Evolutionary conservation across 2,888 invertebrate genomes (phyloP), one percentile per base, ranked within the genome.

Genomic region (Noctua fimbriata): DNA sequence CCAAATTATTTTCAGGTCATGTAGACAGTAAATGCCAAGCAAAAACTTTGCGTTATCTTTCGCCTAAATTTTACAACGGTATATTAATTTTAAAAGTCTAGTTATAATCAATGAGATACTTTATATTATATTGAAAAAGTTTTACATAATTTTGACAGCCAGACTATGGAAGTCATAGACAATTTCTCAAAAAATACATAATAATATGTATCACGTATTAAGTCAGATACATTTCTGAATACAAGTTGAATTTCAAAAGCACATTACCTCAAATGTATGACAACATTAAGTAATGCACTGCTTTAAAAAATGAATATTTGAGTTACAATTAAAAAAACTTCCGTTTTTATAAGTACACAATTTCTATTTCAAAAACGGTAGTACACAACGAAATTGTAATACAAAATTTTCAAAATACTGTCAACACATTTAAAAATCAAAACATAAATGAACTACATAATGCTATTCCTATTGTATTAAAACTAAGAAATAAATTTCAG

Each of bases 171-270:
- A 41, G 28, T 9, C n/a, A 52, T 5, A 52, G 7, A 73, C 41
- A n/a, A 73, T 14, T 9, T 52, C 14, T 69, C 41, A 55, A 55
- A 69, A 78, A 49, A 44, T n/a, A 21, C 18, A 52, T 65, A 28
- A 5, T 36, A 44, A n/a, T n/a, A 73, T 69, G 16, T 69, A 41
- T 41, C 0, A 55, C 4, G 41, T 24, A 14, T 58, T 41, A 32
- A 12, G 2, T n/a, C 44, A 28, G 2, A 16, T n/a, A 78, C n/a
- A 24, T 24, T 79, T 79, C 47, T n/a, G n/a, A 49, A 72, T n/a
- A 49, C 12, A 67, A 7, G n/a, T 41, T 65, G 2, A 79, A 65
- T 70, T 71, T 55, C n/a, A 32, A 71, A 44, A 67, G 41, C 21
- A 4, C 49, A 36, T 10, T 36, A 18, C 24, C 47, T 70, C 24